Conservation (phyloP, 2,113 vertebrate genomes). For the Synchiropus splendidus region DNA sequence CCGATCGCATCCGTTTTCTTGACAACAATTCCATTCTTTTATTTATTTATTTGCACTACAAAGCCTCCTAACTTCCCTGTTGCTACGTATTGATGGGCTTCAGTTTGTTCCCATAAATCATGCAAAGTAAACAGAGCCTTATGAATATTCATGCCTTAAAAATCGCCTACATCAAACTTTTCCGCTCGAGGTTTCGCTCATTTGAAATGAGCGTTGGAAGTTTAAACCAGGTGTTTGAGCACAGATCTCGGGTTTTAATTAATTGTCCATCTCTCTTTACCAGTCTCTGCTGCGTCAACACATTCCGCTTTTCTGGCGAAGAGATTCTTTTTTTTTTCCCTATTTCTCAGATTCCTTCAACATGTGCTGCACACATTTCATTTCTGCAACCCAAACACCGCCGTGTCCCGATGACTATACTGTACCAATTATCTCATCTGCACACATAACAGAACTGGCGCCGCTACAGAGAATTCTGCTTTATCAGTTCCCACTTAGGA, state of each 20-base stretch:
- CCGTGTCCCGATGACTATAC: slow-evolving; percentile 31
- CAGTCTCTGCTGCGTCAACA: slow-evolving; percentile 7
- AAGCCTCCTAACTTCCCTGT: neutral
- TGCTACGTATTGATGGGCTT: neutral
- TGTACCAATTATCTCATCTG: slow-evolving; percentile 51
- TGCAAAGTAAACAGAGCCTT: slow-evolving; percentile 7
- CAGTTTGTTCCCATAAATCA: slow-evolving; percentile 4
- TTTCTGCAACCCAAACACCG: slow-evolving; percentile 21
- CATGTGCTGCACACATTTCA: slow-evolving; percentile 57
- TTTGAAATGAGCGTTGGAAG: slow-evolving; percentile 18
- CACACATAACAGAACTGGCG: slow-evolving; percentile 45
- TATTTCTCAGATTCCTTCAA: slow-evolving; percentile 16
- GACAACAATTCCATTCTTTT: slow-evolving; percentile 11
- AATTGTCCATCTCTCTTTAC: slow-evolving; percentile 40
- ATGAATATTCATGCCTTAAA: too few species aligned
- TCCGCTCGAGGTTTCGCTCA: too few species aligned
- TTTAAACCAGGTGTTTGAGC: slow-evolving; percentile 21
- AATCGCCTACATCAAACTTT: too few species aligned
- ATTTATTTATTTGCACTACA: slow-evolving; percentile 1
- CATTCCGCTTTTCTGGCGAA: too few species aligned
- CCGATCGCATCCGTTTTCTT: slow-evolving; percentile 5
- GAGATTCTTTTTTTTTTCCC: slow-evolving; percentile 2
- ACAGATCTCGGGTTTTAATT: slow-evolving; percentile 35
- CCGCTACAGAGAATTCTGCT: slow-evolving; percentile 32
- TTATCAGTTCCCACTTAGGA: slow-evolving; percentile 19